Conservation (phyloP, 1,140 invertebrate species). For the Pogonomyrmex californicus region DNA sequence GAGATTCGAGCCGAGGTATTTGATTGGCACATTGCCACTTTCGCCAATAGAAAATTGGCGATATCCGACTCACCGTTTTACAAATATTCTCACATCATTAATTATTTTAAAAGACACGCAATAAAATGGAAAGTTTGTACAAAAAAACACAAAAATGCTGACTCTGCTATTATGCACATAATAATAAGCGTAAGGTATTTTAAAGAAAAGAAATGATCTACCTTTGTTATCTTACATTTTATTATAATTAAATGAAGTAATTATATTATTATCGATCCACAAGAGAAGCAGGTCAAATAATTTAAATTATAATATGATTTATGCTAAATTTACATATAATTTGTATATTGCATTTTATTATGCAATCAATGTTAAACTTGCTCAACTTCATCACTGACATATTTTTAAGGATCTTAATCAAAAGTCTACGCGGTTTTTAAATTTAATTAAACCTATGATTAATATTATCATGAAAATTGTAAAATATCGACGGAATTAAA, state of each 20-base stretch:
- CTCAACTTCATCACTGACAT: not conserved
- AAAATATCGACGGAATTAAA: conserved; percentile 5
- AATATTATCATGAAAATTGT: conserved; percentile 8
- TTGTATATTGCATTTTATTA: not conserved
- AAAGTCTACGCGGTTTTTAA: not conserved
- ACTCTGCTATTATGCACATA: not conserved
- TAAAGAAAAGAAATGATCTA: not conserved
- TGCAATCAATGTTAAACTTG: not conserved
- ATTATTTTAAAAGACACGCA: not conserved
- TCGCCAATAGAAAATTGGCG: conserved; percentile 22
- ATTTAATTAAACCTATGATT: not conserved
- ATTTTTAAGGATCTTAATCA: not conserved
- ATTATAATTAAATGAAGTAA: not conserved
- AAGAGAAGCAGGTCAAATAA: not conserved
- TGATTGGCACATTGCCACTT: conserved; percentile 11
- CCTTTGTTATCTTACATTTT: not conserved
- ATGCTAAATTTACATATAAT: conserved; percentile 4
- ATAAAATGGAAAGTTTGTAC: too few species aligned
- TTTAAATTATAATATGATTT: not conserved
- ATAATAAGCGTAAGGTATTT: not conserved
- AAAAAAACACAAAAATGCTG: too few species aligned
- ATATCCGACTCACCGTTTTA: conserved; percentile 15
- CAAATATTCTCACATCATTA: not conserved
- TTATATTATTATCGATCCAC: not conserved
- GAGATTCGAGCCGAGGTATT: not conserved